Evolutionary conservation across 2,888 invertebrate species (phyloP), one percentile per base, ranked within the genome.

Genomic region (Drosophila maculinotata): DNA sequence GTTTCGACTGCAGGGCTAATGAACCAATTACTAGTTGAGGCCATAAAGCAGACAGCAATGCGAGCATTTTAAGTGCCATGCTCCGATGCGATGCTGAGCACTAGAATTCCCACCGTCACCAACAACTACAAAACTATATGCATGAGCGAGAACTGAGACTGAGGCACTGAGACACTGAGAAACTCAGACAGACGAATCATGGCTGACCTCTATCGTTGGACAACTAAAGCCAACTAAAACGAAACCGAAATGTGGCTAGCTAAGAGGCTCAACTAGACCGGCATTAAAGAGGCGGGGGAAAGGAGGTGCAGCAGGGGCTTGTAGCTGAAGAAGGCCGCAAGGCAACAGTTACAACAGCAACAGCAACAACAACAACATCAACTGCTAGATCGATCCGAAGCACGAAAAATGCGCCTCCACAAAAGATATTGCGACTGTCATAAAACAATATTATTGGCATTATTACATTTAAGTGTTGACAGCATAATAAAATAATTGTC

Each of bases 401-500:
- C 81, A 74, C 59, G 59, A 81, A 70, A 77, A 80, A 66, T 71
- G 74, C 64, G 68, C 84, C 75, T 68, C 53, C 85, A 66, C 71
- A 68, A 73, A 66, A 85, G 73, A 75, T 77, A 69, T 76, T 76
- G 81, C 83, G 79, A 76, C 76, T 86, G 86, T 86, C 88, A 89
- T 88, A 89, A 88, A 83, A 80, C 87, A 89, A 87, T 85, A 83
- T 88, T 89, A 88, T 89, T 89, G 89, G 79, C 90, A 89, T 90
- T 90, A 88, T 89, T 87, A 85, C 85, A 81, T 81, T 84, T 83
- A 89, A 89, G 89, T 89, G 89, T 89, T 89, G 89, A 90, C 90
- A 89, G 90, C 87, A 89, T 90, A 89, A 90, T 89, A 90, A 90
- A 90, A 90, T 90, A 90, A 90, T 90, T 90, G 90, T 88, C 86